A percentile compares a stretch with the other conserved stretches of the same genome.
phyloP scores from a whole-genome alignment of 1,140 invertebrate genomes.

The Trichoplusia ni region DNA sequence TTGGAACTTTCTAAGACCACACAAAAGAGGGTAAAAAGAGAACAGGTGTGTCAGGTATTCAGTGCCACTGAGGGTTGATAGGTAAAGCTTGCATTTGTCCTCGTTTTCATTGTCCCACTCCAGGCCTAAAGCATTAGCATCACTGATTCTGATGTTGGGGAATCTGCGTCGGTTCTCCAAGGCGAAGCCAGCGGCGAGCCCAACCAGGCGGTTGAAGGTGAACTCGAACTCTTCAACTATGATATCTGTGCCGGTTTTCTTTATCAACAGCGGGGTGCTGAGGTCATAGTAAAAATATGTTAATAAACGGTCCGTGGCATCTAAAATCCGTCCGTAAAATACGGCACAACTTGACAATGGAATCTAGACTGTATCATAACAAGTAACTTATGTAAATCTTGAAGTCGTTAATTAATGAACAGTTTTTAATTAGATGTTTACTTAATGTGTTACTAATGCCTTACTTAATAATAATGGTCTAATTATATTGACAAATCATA shows the following conservation, averaged over 20 bases:
- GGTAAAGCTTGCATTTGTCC: constrained; percentile 45
- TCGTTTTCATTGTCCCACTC: constrained; percentile 50
- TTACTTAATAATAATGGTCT: no score
- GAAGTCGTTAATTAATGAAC: no score
- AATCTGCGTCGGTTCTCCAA: constrained; percentile 55
- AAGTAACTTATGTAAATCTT: no score
- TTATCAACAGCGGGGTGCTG: constrained; percentile 55
- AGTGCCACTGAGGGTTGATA: constrained; percentile 57
- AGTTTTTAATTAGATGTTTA: neutral
- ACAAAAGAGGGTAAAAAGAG: constrained; percentile 58
- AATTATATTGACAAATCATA: no score
- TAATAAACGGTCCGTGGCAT: no score
- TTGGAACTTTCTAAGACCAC: constrained; percentile 57
- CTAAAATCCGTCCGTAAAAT: no score
- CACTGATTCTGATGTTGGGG: constrained; percentile 43
- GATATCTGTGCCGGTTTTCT: constrained; percentile 48
- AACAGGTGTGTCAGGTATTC: constrained; percentile 62
- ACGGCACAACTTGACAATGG: no score
- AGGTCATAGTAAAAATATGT: constrained; percentile 26
- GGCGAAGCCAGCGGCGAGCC: constrained; percentile 56
- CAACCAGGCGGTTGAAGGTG: constrained; percentile 56
- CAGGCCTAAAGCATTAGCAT: constrained; percentile 52
- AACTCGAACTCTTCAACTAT: constrained; percentile 52
- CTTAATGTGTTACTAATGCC: no score
- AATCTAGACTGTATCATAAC: no score